Conservation (phyloP, 1,140 invertebrate genomes). For the Drosophila mauritiana region DNA sequence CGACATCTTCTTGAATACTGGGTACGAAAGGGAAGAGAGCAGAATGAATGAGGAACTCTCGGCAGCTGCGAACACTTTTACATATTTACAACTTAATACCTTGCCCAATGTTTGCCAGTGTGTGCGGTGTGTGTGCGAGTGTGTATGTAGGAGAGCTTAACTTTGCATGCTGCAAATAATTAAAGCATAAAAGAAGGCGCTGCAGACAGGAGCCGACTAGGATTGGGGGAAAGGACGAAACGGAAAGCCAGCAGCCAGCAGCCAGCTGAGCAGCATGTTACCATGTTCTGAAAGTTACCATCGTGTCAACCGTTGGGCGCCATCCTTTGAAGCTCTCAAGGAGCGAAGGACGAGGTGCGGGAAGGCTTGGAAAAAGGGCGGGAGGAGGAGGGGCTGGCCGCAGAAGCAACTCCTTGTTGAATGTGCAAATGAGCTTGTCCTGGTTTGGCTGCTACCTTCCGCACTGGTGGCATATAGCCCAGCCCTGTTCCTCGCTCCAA, state of each 20-base stretch:
- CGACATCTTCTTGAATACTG: not conserved
- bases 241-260: conserved; percentile 26
- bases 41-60: conserved; percentile 46
- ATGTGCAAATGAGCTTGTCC: conserved; percentile 58
- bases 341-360: not conserved
- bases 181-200: conserved; percentile 73
- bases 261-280: conserved; percentile 61
- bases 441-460: conserved; percentile 14
- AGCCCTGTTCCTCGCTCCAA: conserved; percentile 31
- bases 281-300: conserved; percentile 65
- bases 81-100: conserved; percentile 80
- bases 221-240: not conserved
- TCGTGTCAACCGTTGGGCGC: conserved; percentile 38
- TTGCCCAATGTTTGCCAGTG: conserved; percentile 56
- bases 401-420: conserved; percentile 59
- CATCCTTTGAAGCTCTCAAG: conserved; percentile 58
- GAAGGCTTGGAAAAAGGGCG: too few species aligned
- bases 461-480: not conserved
- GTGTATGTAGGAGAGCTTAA: conserved; percentile 51
- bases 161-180: conserved; percentile 80
- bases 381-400: conserved; percentile 14
- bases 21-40: conserved; percentile 11
- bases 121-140: conserved; percentile 26
- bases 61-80: conserved; percentile 56
- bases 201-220: conserved; percentile 14